phyloP scores from a whole-genome alignment of 2,888 invertebrate genomes.

The Idaea dimidiata region DNA sequence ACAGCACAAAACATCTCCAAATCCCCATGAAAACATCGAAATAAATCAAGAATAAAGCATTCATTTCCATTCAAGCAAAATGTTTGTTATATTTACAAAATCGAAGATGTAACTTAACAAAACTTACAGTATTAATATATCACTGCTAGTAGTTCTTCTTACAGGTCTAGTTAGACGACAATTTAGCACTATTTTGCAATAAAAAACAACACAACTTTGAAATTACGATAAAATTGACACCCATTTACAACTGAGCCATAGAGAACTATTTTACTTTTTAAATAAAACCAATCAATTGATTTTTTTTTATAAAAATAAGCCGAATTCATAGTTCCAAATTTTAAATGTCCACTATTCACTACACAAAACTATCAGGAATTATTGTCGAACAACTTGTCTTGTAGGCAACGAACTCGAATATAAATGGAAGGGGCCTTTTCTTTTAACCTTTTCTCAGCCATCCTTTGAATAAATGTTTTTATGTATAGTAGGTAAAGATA shows the following conservation, averaged over 20 bases:
- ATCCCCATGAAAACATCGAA: conserved; percentile 22
- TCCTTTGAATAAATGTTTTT: no score
- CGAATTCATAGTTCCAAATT: background rate
- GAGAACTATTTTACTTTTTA: conserved; percentile 35
- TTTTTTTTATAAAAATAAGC: background rate
- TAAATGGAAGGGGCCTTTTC: no score
- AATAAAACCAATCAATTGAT: conserved; percentile 8
- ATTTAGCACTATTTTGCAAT: conserved; percentile 18
- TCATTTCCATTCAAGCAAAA: background rate
- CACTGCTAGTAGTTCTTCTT: background rate
- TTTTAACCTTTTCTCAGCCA: no score
- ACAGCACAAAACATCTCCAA: background rate
- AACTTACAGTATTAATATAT: conserved; percentile 19
- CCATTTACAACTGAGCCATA: conserved; percentile 30
- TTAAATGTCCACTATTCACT: background rate
- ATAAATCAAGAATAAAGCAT: background rate
- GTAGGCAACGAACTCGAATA: no score
- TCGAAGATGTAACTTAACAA: background rate
- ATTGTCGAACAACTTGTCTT: no score
- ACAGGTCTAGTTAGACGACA: background rate
- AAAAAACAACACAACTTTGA: conserved; percentile 24
- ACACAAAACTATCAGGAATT: no score
- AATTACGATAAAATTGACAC: conserved; percentile 53
- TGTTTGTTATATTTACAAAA: background rate
- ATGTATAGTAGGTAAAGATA: no score